Percentiles rank a stretch among this genome's conserved stretches.
phyloP scores from a whole-genome alignment of 2,888 invertebrate species.

The Lochmaea capreae region DNA sequence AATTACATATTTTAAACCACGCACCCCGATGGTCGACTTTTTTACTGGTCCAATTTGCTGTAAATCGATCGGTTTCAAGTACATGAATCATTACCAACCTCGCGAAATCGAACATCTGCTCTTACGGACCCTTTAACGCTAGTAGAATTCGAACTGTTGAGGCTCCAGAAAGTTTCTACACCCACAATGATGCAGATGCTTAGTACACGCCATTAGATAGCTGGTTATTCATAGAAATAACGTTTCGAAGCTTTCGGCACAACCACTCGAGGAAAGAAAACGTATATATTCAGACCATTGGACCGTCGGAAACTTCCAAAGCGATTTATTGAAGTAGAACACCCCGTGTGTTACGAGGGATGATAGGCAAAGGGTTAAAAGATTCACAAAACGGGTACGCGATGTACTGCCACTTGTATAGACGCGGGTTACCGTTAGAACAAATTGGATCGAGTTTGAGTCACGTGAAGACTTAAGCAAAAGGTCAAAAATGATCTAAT shows the following conservation, averaged over 20 bases:
- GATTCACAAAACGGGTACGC: no score
- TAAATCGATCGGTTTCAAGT: background rate
- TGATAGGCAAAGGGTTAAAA: no score
- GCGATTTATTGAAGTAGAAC: constrained; percentile 58
- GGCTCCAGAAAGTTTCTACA: constrained; percentile 10
- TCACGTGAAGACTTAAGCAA: no score
- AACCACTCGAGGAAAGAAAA: constrained; percentile 16
- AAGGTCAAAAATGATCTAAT: no score
- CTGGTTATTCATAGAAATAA: constrained; percentile 31
- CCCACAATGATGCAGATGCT: constrained; percentile 22
- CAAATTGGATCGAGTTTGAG: no score
- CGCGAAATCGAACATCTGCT: constrained; percentile 14
- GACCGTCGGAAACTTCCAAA: constrained; percentile 50
- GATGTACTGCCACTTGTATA: no score
- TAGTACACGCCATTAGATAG: constrained; percentile 34
- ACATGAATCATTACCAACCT: background rate
- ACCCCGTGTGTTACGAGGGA: constrained; percentile 21
- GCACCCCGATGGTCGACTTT: no score
- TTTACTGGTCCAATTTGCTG: no score
- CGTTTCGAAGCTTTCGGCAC: constrained; percentile 19
- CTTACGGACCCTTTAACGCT: constrained; percentile 6
- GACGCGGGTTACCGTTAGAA: no score
- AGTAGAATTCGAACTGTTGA: constrained; percentile 22
- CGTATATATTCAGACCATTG: constrained; percentile 41
- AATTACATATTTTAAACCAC: no score